A percentile compares a stretch with the other conserved stretches of the same genome.
phyloP scores from a whole-genome alignment of 2,797 vertebrate species.

The Galaxias olidus region DNA sequence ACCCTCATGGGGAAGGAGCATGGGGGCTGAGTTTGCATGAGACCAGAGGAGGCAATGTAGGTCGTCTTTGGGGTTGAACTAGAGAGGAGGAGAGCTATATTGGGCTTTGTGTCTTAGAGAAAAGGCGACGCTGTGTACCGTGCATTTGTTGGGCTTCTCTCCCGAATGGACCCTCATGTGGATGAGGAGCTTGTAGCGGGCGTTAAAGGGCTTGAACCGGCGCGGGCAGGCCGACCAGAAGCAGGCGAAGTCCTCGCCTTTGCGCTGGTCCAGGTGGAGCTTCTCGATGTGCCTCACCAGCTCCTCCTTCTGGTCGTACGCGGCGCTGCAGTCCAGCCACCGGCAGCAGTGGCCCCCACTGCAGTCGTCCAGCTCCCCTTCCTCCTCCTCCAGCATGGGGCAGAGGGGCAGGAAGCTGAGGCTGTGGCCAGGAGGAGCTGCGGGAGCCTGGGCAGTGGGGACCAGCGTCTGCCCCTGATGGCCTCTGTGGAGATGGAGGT shows the following conservation, averaged over 20 bases:
- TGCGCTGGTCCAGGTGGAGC: constrained; percentile 92
- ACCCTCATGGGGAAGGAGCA: too few species aligned
- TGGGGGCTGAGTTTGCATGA: too few species aligned
- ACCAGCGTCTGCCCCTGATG: constrained; percentile 43
- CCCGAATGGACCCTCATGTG: constrained; percentile 99
- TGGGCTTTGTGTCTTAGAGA: too few species aligned
- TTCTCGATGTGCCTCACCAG: constrained; percentile 95
- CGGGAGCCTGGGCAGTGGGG: constrained; percentile 25
- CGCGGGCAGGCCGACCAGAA: constrained; percentile 93
- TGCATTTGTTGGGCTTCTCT: constrained; percentile 98
- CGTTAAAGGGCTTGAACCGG: constrained; percentile 92
- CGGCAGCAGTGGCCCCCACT: constrained; percentile 80
- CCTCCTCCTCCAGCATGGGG: constrained; percentile 81
- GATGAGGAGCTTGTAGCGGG: constrained; percentile 96
- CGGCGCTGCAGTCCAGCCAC: constrained; percentile 87
- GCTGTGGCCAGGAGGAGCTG: constrained; percentile 49
- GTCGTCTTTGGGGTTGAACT: too few species aligned
- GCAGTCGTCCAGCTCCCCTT: constrained; percentile 79
- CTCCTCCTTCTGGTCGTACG: constrained; percentile 89
- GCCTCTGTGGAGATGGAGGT: constrained; percentile 62
- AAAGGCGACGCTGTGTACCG: constrained; percentile 70
- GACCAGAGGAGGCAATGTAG: too few species aligned
- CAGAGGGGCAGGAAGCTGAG: constrained; percentile 62
- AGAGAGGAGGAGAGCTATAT: too few species aligned
- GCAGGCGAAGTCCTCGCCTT: constrained; percentile 94